Evolutionary conservation across 2,888 invertebrate species (phyloP).

Genomic region (Chymomyza amoena): DNA sequence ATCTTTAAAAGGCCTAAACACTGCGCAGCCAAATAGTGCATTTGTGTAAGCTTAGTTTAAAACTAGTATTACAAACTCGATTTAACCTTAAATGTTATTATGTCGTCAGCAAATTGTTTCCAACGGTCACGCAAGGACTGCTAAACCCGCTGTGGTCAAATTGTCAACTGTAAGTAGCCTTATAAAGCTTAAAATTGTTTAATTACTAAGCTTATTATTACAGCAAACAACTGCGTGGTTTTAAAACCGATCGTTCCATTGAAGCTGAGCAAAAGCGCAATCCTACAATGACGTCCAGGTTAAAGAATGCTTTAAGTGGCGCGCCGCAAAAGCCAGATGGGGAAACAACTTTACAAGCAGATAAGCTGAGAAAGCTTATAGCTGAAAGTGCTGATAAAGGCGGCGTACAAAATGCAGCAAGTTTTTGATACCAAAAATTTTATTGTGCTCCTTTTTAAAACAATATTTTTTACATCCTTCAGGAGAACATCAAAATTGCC

Average conservation of each 20-base stretch:
- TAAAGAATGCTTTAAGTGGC: constrained; percentile 80
- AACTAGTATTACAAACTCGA: too few species aligned
- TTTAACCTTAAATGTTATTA: background rate
- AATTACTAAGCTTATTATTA: background rate
- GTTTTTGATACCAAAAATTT: background rate
- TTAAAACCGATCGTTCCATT: constrained; percentile 88
- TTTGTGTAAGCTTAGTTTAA: constrained; percentile 33
- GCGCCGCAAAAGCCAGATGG: constrained; percentile 59
- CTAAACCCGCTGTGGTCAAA: constrained; percentile 44
- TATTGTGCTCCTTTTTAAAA: background rate
- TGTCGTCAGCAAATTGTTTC: constrained; percentile 46
- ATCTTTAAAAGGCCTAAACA: constrained; percentile 34
- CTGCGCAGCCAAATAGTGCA: constrained; percentile 21
- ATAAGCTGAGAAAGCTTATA: constrained; percentile 69
- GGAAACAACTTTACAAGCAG: constrained; percentile 59
- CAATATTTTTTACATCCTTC: background rate
- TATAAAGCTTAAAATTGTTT: background rate
- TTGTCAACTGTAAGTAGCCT: constrained; percentile 56
- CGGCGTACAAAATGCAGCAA: constrained; percentile 54
- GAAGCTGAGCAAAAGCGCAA: constrained; percentile 86
- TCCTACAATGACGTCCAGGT: constrained; percentile 84
- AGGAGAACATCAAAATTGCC: constrained; percentile 90
- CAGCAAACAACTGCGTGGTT: constrained; percentile 81
- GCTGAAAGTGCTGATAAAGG: constrained; percentile 53
- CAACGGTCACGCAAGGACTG: constrained; percentile 42